These are phyloP conservation scores for Scrobipalpa costella DNA, from an alignment of 2,888 invertebrate genomes.

Conservation along the genomic window DNA sequence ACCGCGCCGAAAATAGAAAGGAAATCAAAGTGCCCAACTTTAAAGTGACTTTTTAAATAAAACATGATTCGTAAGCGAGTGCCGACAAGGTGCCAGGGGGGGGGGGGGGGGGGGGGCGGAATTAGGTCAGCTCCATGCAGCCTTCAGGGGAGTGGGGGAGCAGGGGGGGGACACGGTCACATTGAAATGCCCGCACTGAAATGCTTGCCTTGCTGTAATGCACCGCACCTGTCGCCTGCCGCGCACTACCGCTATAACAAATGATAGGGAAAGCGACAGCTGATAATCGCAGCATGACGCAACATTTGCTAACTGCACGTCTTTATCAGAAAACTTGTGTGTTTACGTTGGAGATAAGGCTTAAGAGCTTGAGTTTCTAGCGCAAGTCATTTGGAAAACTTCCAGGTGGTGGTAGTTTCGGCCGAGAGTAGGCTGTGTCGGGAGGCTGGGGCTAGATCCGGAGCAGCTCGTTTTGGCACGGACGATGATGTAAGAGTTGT, in stretches of 20 bases:
- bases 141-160: not conserved
- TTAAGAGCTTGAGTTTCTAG: not conserved
- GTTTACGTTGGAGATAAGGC: not conserved
- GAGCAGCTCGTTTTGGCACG: not conserved
- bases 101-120: not conserved
- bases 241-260: not conserved
- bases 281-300: not conserved
- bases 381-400: not conserved
- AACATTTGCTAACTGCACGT: too few relatives aligned
- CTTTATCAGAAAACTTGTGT: not conserved
- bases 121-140: constrained; percentile 15
- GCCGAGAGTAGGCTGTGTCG: too few relatives aligned
- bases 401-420: not conserved
- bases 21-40: not conserved
- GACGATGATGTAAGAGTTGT: not conserved
- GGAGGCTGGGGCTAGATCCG: not conserved
- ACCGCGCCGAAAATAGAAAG: not conserved
- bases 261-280: constrained; percentile 1
- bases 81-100: not conserved
- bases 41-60: constrained; percentile 7
- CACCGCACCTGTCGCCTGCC: not conserved
- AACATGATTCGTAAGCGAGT: constrained; percentile 5
- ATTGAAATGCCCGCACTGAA: not conserved
- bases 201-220: not conserved
- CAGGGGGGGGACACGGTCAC: not conserved